Evolutionary conservation across 2,888 invertebrate genomes (phyloP).

Genomic region (Drosophila suboccidentalis): DNA sequence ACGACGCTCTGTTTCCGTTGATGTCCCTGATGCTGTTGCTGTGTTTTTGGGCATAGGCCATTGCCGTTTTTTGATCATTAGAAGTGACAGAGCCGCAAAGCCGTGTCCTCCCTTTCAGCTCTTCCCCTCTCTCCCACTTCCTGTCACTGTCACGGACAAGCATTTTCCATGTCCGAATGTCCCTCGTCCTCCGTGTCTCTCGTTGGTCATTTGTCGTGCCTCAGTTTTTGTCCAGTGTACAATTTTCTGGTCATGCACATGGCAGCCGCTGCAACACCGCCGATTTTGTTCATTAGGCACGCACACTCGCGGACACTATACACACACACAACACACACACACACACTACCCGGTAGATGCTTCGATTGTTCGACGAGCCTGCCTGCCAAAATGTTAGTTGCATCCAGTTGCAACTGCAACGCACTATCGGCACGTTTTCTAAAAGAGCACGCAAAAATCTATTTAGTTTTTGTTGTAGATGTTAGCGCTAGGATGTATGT

Average conservation of each 20-base stretch:
- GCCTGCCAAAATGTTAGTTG: conserved; percentile 27
- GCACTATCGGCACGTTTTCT: no score
- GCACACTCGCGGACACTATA: conserved; percentile 61
- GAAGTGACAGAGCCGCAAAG: conserved; percentile 69
- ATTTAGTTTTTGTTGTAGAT: no score
- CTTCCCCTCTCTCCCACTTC: background rate
- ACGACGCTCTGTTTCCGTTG: conserved; percentile 21
- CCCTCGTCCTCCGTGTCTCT: conserved; percentile 1
- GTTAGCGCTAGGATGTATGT: no score
- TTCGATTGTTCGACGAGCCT: conserved; percentile 50
- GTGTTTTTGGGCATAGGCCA: conserved; percentile 8
- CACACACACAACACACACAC: conserved; percentile 57
- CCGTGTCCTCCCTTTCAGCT: conserved; percentile 25
- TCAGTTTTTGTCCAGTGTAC: conserved; percentile 73
- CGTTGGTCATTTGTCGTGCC: conserved; percentile 72
- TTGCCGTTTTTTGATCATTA: conserved; percentile 67
- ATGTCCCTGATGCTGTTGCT: conserved; percentile 21
- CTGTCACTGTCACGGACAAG: conserved; percentile 7
- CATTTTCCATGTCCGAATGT: conserved; percentile 5
- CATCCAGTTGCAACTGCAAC: conserved; percentile 20
- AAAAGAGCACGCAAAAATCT: no score
- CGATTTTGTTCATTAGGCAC: conserved; percentile 81
- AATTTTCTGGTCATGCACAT: conserved; percentile 82
- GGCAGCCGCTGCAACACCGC: conserved; percentile 63
- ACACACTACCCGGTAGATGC: conserved; percentile 12